Percentiles rank a stretch among this genome's conserved stretches.
phyloP scores from a whole-genome alignment of 2,888 invertebrate species.

The Papilio gigon region DNA sequence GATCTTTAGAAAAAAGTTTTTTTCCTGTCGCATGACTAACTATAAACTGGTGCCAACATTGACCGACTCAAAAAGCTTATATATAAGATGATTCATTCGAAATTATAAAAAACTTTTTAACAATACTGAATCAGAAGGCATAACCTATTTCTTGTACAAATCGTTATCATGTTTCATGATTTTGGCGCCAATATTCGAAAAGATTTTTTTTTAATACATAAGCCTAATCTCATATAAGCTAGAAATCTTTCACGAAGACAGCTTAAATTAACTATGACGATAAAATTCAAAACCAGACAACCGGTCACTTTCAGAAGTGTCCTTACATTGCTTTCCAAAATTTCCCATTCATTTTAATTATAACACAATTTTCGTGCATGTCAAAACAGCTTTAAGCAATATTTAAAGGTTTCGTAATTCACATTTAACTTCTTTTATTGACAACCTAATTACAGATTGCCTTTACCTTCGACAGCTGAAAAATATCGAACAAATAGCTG shows the following conservation, averaged over 20 bases:
- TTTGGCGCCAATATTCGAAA: too few species aligned
- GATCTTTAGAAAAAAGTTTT: conserved; percentile 31
- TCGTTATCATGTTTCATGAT: too few species aligned
- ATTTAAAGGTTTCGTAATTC: neutral
- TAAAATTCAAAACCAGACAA: neutral
- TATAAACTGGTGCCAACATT: conserved; percentile 36
- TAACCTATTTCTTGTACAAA: neutral
- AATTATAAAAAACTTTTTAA: conserved; percentile 21
- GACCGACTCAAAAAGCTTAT: conserved; percentile 21
- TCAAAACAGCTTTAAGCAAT: conserved; percentile 2
- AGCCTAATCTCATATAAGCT: too few species aligned
- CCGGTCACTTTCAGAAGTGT: conserved; percentile 3
- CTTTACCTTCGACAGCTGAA: neutral
- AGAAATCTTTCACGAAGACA: neutral
- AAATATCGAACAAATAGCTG: neutral
- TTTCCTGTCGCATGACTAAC: conserved; percentile 39
- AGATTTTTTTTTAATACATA: too few species aligned
- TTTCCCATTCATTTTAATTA: conserved; percentile 5
- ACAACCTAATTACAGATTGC: neutral
- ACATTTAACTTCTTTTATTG: conserved; percentile 1
- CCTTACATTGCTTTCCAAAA: conserved; percentile 7
- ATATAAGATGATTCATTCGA: conserved; percentile 25
- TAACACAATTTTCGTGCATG: neutral
- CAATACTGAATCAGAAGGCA: neutral
- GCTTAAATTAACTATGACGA: neutral